Evolutionary conservation across 2,797 vertebrate genomes (phyloP).

Genomic region (Sebastes matsubarae): DNA sequence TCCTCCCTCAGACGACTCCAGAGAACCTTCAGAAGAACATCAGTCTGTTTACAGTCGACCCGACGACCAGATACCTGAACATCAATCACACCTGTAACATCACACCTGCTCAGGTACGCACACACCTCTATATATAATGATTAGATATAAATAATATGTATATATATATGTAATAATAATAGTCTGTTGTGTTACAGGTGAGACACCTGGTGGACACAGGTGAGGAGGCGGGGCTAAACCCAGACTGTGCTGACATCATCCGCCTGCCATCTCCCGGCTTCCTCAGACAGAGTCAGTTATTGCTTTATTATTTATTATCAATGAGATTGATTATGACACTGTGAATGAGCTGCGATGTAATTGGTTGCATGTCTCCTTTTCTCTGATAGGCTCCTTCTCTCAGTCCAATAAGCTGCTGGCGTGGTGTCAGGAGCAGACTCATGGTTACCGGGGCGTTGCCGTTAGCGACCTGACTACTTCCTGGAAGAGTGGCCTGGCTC

Average conservation of each 20-base stretch:
- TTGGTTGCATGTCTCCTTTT: neutral
- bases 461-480: conserved; percentile 91
- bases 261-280: conserved; percentile 79
- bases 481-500: conserved; percentile 94
- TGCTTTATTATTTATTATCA: neutral
- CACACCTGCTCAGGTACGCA: conserved; percentile 60
- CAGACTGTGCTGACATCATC: conserved; percentile 77
- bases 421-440: conserved; percentile 94
- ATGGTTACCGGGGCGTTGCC: conserved; percentile 86
- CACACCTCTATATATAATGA: neutral
- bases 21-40: conserved; percentile 97
- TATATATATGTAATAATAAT: too few relatives aligned
- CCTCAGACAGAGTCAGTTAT: conserved; percentile 82
- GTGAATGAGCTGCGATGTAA: neutral
- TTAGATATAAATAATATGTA: too few relatives aligned
- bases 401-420: conserved; percentile 89
- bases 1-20: conserved; percentile 95
- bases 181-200: conserved; percentile 79
- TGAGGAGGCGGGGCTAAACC: conserved; percentile 80
- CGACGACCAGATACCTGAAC: conserved; percentile 91
- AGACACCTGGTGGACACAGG: conserved; percentile 91
- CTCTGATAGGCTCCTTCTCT: conserved; percentile 86
- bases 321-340: neutral
- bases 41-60: conserved; percentile 91
- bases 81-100: conserved; percentile 76